Base-by-base conservation (phyloP, 2,797 vertebrate species). In the Paedocypris micromegethes region DNA sequence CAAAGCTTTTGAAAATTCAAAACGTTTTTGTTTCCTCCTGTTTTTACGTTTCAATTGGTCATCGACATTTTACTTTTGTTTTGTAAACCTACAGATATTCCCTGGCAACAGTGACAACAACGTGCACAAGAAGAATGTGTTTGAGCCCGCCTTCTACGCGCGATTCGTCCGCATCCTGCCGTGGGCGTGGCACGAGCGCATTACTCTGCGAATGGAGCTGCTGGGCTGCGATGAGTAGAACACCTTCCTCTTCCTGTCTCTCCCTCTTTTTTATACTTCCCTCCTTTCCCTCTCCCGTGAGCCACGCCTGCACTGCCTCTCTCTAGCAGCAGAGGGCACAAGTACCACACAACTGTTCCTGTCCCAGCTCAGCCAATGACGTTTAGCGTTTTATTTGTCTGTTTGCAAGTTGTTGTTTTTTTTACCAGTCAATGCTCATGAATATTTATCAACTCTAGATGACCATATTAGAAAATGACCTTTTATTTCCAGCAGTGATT, bases 171-270 rank as follows among this genome's bases (percentile, higher is more conserved):
- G 96, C 51, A 71, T 99, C 76, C 83, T 95, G 81, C 96, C 97
- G 0, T 91, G 95, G 87, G 89, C 92, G 68, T 99, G 97, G 97
- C 93, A 98, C 65, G 93, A 93, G 69, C 88, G 89, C 64, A 97
- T 99, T 89, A 98, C 96, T 45, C 84, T 99, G 77, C 89, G 96
- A 0, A 82, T 97, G 84, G 97, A 98, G 85, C 91, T 99, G 51
- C 89, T 99, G 76, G 96, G 96, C 75, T 98, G 95, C 0, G 88
- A 94, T 0, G 85, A 92, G 76, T 92, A 88, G 78, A 57, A 3
- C 9, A 2, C 0, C 46, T 5, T 58, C 41, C 51, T 9, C 56
- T 3, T 1, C 7, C 39, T n/a, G n/a, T n/a, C 37, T 64, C 43
- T 58, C 40, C 41, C 23, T 6, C 46, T 43, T 48, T 6, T 40